phyloP scores from a whole-genome alignment of 2,888 invertebrate genomes.

The Drosophila prostipennis region DNA sequence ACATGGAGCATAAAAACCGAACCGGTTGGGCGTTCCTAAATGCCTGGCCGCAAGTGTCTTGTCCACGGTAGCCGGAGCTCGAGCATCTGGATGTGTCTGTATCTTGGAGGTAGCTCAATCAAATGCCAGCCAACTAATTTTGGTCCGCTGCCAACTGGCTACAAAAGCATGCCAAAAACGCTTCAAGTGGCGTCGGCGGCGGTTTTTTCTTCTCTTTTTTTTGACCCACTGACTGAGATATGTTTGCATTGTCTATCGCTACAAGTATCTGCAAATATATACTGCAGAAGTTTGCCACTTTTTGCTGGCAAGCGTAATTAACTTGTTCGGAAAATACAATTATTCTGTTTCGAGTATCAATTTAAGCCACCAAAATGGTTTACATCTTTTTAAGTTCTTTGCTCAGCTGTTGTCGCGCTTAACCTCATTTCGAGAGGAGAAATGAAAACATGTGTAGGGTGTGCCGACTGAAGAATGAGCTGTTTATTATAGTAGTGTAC shows the following conservation, averaged over 20 bases:
- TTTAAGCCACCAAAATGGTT: conserved; percentile 25
- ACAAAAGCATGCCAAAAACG: conserved; percentile 66
- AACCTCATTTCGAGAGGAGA: not conserved
- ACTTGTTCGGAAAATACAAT: conserved; percentile 58
- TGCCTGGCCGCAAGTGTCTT: conserved; percentile 46
- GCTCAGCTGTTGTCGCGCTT: conserved; percentile 6
- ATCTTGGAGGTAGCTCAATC: conserved; percentile 64
- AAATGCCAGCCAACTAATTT: conserved; percentile 69
- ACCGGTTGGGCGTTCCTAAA: conserved; percentile 47
- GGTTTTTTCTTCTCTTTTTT: conserved; percentile 44
- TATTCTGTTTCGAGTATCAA: conserved; percentile 16
- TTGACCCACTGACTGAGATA: conserved; percentile 78
- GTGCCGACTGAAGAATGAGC: not conserved
- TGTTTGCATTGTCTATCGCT: conserved; percentile 42
- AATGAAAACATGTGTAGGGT: not conserved
- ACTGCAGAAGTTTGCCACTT: conserved; percentile 27
- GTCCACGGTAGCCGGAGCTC: conserved; percentile 52
- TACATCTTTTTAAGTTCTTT: conserved; percentile 7
- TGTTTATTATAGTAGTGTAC: too few species aligned
- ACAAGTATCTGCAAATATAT: conserved; percentile 29
- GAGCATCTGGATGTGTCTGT: conserved; percentile 35
- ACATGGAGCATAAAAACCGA: conserved; percentile 19
- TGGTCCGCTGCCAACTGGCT: conserved; percentile 63
- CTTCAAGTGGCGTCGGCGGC: conserved; percentile 64
- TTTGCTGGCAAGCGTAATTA: conserved; percentile 68